Base-by-base conservation (phyloP, 2,113 vertebrate species). In the Oncorhynchus masou region DNA sequence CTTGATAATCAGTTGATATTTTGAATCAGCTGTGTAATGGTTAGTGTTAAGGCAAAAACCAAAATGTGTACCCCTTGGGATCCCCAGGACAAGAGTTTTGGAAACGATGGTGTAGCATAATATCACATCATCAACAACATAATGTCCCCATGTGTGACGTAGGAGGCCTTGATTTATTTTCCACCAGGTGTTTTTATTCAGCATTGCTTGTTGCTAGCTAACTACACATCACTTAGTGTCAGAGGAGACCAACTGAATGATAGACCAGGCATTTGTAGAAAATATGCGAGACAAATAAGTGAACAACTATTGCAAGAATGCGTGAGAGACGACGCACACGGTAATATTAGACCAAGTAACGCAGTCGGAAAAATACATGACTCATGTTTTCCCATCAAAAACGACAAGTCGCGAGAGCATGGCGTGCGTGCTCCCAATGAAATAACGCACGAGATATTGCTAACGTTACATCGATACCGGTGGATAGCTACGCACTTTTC, bases 101-200 rank as follows among this genome's bases (percentile, higher is more conserved):
- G 51, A 54, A 54, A 54, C 51, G 16, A 16, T 51, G 12, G 12
- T 19, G 51, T 54, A 5, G 51, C 3, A 8, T 39, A 68, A 92
- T 88, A 85, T 74, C 85, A 87, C 87, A 86, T 76, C 90, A 88
- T 91, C 86, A 89, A 86, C 84, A 69, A 73, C 39, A 45, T 77
- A 64, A 70, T 51, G 15, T 20, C 2, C 29, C 25, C 13, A 34
- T 64, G 73, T 25, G 76, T 86, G 86, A 83, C 83, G 83, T 85
- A 87, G 74, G 79, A 80, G 82, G 76, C 71, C 83, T 79, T 79
- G 79, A 76, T 89, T 89, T 87, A 76, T 89, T 89, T 86, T 76
- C 72, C 83, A 76, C 20, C 31, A 79, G 75, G 74, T 75, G 72
- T 78, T 20, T 79, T 79, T 73, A 25, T 76, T 70, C 34, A 68